These are phyloP conservation scores for Drosophila sturtevanti DNA, from an alignment of 1,140 invertebrate species.

Conservation along the genomic window DNA sequence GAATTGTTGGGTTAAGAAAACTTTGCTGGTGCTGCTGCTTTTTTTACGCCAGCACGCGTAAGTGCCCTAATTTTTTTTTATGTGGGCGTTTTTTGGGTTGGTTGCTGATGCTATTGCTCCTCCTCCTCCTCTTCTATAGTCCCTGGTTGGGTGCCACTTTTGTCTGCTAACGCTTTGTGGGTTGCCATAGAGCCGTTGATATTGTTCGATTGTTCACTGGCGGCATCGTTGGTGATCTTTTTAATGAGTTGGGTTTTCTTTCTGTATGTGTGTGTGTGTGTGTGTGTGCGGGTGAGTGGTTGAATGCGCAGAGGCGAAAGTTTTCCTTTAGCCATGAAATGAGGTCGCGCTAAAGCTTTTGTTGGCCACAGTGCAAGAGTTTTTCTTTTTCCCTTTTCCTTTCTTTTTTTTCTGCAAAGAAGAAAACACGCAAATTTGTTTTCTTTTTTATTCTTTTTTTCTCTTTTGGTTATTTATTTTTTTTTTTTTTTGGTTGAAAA, in stretches of 20 bases:
- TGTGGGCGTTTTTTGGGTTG: slow-evolving; percentile 33
- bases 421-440: neutral
- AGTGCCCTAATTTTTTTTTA: slow-evolving; percentile 73
- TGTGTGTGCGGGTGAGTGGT: neutral
- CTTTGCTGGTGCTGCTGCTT: slow-evolving; percentile 56
- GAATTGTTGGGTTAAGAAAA: slow-evolving; percentile 38
- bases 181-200: slow-evolving; percentile 64
- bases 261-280: neutral
- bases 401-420: slow-evolving; percentile 25
- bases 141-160: slow-evolving; percentile 25
- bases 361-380: slow-evolving; percentile 25
- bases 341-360: slow-evolving; percentile 57
- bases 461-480: slow-evolving; percentile 5
- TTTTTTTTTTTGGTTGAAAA: slow-evolving; percentile 28
- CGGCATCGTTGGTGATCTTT: slow-evolving; percentile 66
- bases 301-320: slow-evolving; percentile 53
- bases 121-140: neutral
- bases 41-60: slow-evolving; percentile 76
- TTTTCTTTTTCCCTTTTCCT: slow-evolving; percentile 25
- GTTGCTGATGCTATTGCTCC: too few species aligned
- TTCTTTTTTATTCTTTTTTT: slow-evolving; percentile 24
- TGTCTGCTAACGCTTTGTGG: slow-evolving; percentile 35
- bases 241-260: slow-evolving; percentile 77
- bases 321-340: slow-evolving; percentile 69
- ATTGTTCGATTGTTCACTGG: slow-evolving; percentile 73